These are phyloP conservation scores for Haplochromis burtoni DNA, from an alignment of 2,113 vertebrate genomes.

Conservation along the genomic window DNA sequence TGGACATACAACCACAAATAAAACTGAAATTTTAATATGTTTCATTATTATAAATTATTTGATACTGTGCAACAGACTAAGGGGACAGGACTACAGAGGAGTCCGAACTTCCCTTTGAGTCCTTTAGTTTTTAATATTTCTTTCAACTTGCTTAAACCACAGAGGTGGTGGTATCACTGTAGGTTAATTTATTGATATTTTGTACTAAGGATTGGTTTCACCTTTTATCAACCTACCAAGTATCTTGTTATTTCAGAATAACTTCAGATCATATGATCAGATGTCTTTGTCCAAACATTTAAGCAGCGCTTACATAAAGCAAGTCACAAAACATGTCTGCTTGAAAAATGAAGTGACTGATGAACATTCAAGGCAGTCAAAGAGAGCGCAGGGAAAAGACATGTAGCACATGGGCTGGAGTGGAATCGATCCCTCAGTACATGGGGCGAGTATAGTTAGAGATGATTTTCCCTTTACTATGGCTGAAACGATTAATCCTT, in stretches of 20 bases:
- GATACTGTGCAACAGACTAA: neutral
- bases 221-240: neutral
- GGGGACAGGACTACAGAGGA: neutral
- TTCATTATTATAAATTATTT: neutral
- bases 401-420: neutral
- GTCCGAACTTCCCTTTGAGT: too few species aligned
- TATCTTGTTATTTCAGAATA: neutral
- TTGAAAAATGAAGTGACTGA: neutral
- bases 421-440: neutral
- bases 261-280: fast-evolving
- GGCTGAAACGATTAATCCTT: neutral
- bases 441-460: neutral
- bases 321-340: neutral
- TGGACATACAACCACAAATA: neutral
- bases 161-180: neutral
- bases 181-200: neutral
- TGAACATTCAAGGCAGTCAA: neutral
- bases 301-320: neutral
- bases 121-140: neutral
- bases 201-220: neutral
- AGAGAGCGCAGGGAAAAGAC: neutral
- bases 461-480: neutral
- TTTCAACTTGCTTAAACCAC: neutral
- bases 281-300: neutral
- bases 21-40: neutral